Evolutionary conservation across 2,113 vertebrate genomes (phyloP).

Genomic region (Perccottus glenii): DNA sequence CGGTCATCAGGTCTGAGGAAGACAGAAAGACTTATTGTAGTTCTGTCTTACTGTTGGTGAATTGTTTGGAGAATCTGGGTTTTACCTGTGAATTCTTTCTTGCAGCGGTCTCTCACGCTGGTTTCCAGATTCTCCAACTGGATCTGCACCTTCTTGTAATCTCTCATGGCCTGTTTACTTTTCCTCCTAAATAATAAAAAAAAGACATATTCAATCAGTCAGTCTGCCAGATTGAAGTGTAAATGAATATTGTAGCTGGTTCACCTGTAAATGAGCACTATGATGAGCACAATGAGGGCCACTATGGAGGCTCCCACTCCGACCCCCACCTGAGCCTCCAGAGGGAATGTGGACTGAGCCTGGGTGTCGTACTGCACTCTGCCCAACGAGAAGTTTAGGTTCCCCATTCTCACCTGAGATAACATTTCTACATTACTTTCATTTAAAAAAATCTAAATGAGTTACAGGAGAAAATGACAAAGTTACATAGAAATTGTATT

Average conservation of each 20-base stretch:
- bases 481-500: too few relatives aligned
- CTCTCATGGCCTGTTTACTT: slow-evolving; percentile 94
- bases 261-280: slow-evolving; percentile 96
- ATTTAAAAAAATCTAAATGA: too few relatives aligned
- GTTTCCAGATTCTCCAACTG: slow-evolving; percentile 97
- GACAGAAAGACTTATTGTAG: background rate
- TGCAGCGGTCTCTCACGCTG: slow-evolving; percentile 95
- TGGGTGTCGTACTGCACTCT: slow-evolving; percentile 91
- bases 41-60: background rate
- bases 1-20: slow-evolving; percentile 92
- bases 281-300: slow-evolving; percentile 91
- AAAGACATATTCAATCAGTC: background rate
- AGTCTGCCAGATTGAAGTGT: background rate
- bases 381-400: slow-evolving; percentile 90
- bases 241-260: background rate
- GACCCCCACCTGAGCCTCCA: slow-evolving; percentile 93
- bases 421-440: background rate
- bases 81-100: slow-evolving; percentile 97
- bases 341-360: slow-evolving; percentile 86
- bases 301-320: slow-evolving; percentile 92
- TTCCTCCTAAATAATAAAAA: slow-evolving; percentile 84
- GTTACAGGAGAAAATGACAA: too few relatives aligned
- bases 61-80: background rate
- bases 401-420: slow-evolving; percentile 92
- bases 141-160: slow-evolving; percentile 98